Evolutionary conservation across 1,140 invertebrate species (phyloP), one percentile per base, ranked within the genome.

Genomic region (Akabosia matsudoensis): DNA sequence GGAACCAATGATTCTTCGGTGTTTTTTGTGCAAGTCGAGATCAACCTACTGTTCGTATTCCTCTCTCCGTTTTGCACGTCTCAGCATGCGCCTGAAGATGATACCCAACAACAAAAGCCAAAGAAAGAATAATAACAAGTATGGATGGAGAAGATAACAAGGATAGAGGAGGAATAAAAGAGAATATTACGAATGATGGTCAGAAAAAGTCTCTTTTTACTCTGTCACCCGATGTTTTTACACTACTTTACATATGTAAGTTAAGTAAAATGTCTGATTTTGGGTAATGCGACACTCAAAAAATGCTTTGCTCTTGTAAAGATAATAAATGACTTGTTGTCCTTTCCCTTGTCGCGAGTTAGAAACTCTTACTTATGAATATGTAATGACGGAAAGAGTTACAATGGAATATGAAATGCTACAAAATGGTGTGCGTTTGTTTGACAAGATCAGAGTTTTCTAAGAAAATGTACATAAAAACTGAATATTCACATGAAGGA

Each of bases 161-260:
- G 4, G 54, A 3, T 61, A 61, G n/a, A 61, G 7, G 24, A 10
- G 13, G 28, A 28, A 67, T 30, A 67, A 67, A 31, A 3, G 30
- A 10, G 7, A 14, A 16, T 31, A 45, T 45, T n/a, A 67, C 7
- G 28, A 28, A 28, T 13, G 28, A 31, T 16, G 61, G 31, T 10
- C 24, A 67, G 28, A 28, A 30, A 67, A 67, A 7, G 16, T 4
- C 61, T 22, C 22, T 67, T 10, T 67, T 67, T 31, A 30, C 26
- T 67, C 14, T 67, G 61, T 67, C 61, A 67, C 28, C 54, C 54
- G 14, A 61, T 61, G 54, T 67, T 67, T 67, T 22, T 67, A 31
- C 61, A 67, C 61, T 67, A 30, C 31, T 67, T 67, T 67, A 67
- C 61, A 67, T 67, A 67, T 67, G 61, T 67, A 56, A 45, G 37